Evolutionary conservation across 2,888 invertebrate genomes (phyloP).

Genomic region (Agonopterix arenella): DNA sequence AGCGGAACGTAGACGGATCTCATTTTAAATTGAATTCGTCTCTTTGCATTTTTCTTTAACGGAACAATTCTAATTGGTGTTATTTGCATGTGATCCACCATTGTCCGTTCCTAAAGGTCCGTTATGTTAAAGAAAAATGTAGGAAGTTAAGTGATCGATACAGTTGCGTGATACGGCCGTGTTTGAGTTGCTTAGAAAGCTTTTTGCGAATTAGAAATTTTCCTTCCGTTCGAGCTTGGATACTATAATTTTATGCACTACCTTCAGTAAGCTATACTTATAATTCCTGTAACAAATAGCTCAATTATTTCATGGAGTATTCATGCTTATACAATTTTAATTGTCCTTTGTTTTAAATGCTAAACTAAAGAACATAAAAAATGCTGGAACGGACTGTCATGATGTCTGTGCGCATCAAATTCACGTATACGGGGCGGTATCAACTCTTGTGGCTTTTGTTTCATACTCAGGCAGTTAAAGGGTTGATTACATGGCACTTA

Average conservation of each 20-base stretch:
- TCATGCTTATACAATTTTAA: too few relatives aligned
- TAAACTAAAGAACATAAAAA: background rate
- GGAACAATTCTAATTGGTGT: slow-evolving; percentile 67
- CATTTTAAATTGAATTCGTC: slow-evolving; percentile 38
- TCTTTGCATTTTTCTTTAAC: slow-evolving; percentile 21
- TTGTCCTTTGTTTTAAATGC: background rate
- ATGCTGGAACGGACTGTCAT: background rate
- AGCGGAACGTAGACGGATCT: slow-evolving; percentile 70
- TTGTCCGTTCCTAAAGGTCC: slow-evolving; percentile 38
- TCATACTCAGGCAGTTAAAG: background rate
- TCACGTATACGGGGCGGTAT: background rate
- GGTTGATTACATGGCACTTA: background rate
- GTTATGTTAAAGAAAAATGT: slow-evolving; percentile 39
- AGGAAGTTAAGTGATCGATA: slow-evolving; percentile 41
- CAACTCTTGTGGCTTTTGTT: background rate
- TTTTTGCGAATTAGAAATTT: slow-evolving; percentile 50
- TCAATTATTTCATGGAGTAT: too few relatives aligned
- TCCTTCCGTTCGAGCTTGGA: background rate
- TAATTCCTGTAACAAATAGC: too few relatives aligned
- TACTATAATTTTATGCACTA: background rate
- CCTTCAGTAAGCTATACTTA: too few relatives aligned
- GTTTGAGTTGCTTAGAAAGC: slow-evolving; percentile 47
- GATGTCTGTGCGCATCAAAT: background rate
- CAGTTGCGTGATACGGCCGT: slow-evolving; percentile 50
- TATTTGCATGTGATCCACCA: slow-evolving; percentile 59